phyloP scores from a whole-genome alignment of 1,140 invertebrate species.

The Ridgeia piscesae region DNA sequence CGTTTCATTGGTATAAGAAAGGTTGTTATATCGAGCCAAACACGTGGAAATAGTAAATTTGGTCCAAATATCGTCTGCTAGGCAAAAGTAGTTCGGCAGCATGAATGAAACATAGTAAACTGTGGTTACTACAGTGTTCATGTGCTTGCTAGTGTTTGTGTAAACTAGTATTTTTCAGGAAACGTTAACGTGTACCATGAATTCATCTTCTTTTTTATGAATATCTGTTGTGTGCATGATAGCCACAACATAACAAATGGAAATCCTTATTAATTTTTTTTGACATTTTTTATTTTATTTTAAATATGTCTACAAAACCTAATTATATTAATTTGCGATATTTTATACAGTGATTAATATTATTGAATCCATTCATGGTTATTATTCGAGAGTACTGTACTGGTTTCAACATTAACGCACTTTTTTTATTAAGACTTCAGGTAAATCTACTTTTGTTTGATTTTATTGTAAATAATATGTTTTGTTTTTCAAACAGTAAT shows the following conservation, averaged over 20 bases:
- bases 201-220: not conserved
- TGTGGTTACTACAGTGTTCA: not conserved
- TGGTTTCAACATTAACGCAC: not conserved
- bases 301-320: no score
- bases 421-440: not conserved
- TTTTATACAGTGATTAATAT: no score
- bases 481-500: no score
- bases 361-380: not conserved
- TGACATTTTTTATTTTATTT: no score
- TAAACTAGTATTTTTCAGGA: not conserved
- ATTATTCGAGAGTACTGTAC: not conserved
- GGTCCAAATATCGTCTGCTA: not conserved
- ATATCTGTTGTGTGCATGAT: not conserved
- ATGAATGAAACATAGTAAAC: conserved; percentile 2
- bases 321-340: no score
- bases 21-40: not conserved
- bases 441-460: not conserved
- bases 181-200: not conserved
- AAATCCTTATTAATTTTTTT: no score
- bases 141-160: not conserved
- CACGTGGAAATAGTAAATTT: not conserved
- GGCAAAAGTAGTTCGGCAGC: not conserved
- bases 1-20: not conserved
- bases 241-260: not conserved
- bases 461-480: not conserved